Conservation (phyloP, 2,113 vertebrate species). For the Phaetusa simplex region DNA sequence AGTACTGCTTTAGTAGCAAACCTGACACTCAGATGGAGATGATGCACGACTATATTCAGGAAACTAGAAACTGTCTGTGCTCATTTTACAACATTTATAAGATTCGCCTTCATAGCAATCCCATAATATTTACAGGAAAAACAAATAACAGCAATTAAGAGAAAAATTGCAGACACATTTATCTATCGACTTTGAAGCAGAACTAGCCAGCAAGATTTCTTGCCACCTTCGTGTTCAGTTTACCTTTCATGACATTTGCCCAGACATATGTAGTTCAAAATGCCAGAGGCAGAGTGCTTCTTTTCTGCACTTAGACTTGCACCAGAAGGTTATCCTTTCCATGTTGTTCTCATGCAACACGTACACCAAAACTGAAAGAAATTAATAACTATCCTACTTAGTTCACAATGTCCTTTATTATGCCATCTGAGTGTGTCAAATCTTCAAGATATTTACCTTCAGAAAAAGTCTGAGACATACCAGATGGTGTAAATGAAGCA, state of each 20-base stretch:
- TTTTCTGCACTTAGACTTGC: neutral
- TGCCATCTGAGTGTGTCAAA: neutral
- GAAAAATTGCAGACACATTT: neutral
- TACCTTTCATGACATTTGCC: neutral
- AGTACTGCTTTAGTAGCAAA: neutral
- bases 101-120: neutral
- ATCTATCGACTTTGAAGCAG: neutral
- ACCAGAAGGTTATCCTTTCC: neutral
- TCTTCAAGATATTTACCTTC: neutral
- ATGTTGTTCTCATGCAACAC: neutral
- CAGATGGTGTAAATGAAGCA: neutral
- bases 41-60: neutral
- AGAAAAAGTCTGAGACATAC: neutral
- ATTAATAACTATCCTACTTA: neutral
- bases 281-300: neutral
- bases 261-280: neutral
- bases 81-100: neutral
- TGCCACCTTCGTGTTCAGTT: neutral
- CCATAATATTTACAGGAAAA: neutral
- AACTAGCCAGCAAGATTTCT: neutral
- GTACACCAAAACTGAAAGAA: neutral
- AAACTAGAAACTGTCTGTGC: neutral
- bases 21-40: accelerated
- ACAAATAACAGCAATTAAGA: neutral
- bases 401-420: neutral